A percentile compares a stretch with the other conserved stretches of the same genome.
Conservation (phyloP, 2,797 vertebrate genomes). For the Anguilla anguilla region DNA sequence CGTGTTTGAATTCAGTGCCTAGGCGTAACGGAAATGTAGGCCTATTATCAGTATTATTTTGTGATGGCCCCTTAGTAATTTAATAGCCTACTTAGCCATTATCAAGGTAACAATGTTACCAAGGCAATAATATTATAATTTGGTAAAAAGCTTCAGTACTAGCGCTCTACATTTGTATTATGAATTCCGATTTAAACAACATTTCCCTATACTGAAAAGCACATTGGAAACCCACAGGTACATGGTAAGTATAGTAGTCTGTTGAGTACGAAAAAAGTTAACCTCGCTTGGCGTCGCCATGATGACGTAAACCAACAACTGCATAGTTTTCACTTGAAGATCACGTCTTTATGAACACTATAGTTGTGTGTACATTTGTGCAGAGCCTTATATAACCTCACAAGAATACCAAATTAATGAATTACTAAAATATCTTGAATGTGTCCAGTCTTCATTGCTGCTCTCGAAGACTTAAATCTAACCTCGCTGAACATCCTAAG, state of each 20-base stretch:
- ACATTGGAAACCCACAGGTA: not conserved
- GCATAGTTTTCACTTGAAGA: not conserved
- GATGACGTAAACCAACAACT: not conserved
- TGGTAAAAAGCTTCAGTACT: not conserved
- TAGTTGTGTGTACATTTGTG: not conserved
- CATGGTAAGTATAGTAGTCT: not conserved
- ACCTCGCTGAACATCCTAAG: not conserved
- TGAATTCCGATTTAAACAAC: not conserved
- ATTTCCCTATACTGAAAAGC: not conserved
- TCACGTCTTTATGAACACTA: not conserved
- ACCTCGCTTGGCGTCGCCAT: not conserved
- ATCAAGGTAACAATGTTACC: not conserved
- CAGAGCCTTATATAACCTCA: slow-evolving; percentile 1
- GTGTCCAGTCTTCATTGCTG: not conserved
- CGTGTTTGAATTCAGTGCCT: not conserved
- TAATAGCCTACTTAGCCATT: not conserved
- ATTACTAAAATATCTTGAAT: not conserved
- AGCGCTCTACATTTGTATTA: not conserved
- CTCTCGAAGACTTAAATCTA: not conserved
- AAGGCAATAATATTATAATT: not conserved
- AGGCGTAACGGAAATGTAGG: not conserved
- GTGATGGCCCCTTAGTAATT: not conserved
- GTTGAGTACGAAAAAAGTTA: not conserved
- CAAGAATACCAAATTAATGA: not conserved
- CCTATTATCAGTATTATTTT: not conserved